A percentile compares a stretch with the other conserved stretches of the same genome.
phyloP scores from a whole-genome alignment of 2,797 vertebrate genomes.

The Tokudaia muenninki region DNA sequence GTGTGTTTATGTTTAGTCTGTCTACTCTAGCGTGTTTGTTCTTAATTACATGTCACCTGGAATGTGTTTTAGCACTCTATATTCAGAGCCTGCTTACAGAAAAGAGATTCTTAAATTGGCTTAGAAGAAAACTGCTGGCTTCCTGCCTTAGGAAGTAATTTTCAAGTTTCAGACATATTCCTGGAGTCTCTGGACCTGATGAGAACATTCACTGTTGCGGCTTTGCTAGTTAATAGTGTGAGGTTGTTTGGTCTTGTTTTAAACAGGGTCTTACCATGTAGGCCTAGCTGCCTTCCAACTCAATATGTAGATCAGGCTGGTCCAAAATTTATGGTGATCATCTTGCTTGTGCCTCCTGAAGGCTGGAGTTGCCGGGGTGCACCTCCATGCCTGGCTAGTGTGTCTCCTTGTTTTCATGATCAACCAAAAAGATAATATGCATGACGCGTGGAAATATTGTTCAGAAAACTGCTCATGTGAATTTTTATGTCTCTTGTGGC shows the following conservation, averaged over 20 bases:
- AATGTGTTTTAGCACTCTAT: slow-evolving; percentile 33
- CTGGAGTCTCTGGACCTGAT: not conserved
- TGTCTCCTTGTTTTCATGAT: slow-evolving; percentile 2
- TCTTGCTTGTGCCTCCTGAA: not conserved
- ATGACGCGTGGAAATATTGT: not conserved
- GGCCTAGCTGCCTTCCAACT: not conserved
- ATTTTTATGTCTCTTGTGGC: not conserved
- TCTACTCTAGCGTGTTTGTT: not conserved
- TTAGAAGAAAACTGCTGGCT: slow-evolving; percentile 5
- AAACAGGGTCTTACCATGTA: not conserved
- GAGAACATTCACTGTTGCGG: not conserved
- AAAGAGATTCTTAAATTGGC: slow-evolving; percentile 59
- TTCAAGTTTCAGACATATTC: not conserved
- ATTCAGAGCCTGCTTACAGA: slow-evolving; percentile 17
- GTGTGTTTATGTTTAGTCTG: not conserved
- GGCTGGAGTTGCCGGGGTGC: not conserved
- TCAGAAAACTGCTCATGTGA: not conserved
- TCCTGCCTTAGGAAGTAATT: slow-evolving; percentile 41
- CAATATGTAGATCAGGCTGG: not conserved
- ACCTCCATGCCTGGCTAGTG: not conserved
- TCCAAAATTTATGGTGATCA: not conserved
- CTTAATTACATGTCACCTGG: slow-evolving; percentile 58
- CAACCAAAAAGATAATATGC: slow-evolving; percentile 12
- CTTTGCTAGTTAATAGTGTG: not conserved
- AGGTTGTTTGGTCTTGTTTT: not conserved